Evolutionary conservation across 2,797 vertebrate species (phyloP).

Genomic region (Ambastaia sidthimunki): DNA sequence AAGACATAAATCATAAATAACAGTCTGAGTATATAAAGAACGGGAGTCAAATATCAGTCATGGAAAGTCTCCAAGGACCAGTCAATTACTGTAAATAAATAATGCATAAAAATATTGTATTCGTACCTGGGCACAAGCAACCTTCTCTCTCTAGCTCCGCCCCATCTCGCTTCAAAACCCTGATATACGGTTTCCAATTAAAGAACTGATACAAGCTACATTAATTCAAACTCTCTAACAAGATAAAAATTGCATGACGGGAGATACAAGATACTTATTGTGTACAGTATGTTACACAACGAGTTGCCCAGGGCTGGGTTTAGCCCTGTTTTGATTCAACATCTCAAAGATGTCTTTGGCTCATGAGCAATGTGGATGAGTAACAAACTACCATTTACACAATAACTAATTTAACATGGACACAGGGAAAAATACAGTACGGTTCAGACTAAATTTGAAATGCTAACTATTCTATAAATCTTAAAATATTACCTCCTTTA

Average conservation of each 20-base stretch:
- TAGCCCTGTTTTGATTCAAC: background rate
- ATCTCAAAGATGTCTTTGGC: background rate
- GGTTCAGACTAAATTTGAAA: background rate
- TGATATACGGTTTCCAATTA: slow-evolving; percentile 6
- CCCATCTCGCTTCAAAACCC: slow-evolving; percentile 3
- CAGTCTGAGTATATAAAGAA: slow-evolving; percentile 33
- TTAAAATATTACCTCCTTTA: too few relatives aligned
- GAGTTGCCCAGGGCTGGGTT: background rate
- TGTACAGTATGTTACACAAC: background rate
- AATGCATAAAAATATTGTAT: slow-evolving; percentile 58
- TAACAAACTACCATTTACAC: too few relatives aligned
- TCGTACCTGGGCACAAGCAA: slow-evolving; percentile 34
- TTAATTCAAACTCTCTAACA: slow-evolving; percentile 8
- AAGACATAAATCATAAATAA: slow-evolving; percentile 34
- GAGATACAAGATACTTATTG: background rate
- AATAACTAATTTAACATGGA: background rate
- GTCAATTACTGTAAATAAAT: slow-evolving; percentile 51
- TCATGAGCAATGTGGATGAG: background rate
- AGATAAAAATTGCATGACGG: slow-evolving; percentile 22
- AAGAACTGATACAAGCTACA: background rate
- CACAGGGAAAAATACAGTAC: background rate
- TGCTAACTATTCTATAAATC: too few relatives aligned
- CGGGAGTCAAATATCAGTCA: slow-evolving; percentile 49
- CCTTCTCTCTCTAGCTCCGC: background rate
- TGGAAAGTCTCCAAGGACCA: slow-evolving; percentile 40